phyloP scores from a whole-genome alignment of 2,797 vertebrate genomes.

The Bothrops alternatus region DNA sequence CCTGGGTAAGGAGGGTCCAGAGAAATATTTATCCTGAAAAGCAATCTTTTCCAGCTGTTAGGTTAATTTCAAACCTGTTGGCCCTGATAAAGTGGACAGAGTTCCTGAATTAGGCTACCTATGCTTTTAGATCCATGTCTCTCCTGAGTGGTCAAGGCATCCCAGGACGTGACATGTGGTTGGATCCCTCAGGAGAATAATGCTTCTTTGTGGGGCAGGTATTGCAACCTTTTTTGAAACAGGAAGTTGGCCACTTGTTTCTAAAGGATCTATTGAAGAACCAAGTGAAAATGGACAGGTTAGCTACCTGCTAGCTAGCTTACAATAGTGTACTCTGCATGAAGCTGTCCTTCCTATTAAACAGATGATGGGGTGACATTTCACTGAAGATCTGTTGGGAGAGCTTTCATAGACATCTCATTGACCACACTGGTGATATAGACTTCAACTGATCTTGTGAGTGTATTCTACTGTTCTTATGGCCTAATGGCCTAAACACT shows the following conservation, averaged over 20 bases:
- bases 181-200: background rate
- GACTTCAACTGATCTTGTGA: background rate
- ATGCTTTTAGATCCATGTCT: background rate
- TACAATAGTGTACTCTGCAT: background rate
- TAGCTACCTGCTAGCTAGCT: background rate
- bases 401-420: background rate
- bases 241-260: background rate
- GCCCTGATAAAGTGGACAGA: background rate
- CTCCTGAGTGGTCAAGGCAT: background rate
- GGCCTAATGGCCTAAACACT: background rate
- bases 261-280: background rate
- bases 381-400: background rate
- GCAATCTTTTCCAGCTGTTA: background rate
- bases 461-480: background rate
- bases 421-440: background rate
- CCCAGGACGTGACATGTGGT: background rate
- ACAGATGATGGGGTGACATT: background rate
- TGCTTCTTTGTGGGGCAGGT: background rate
- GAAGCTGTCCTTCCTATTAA: background rate
- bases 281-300: background rate
- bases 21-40: background rate
- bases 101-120: background rate
- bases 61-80: background rate
- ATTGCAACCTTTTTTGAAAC: background rate
- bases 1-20: background rate